Evolutionary conservation across 2,888 invertebrate species (phyloP), one percentile per base, ranked within the genome.

Genomic region (Callosobruchus maculatus): DNA sequence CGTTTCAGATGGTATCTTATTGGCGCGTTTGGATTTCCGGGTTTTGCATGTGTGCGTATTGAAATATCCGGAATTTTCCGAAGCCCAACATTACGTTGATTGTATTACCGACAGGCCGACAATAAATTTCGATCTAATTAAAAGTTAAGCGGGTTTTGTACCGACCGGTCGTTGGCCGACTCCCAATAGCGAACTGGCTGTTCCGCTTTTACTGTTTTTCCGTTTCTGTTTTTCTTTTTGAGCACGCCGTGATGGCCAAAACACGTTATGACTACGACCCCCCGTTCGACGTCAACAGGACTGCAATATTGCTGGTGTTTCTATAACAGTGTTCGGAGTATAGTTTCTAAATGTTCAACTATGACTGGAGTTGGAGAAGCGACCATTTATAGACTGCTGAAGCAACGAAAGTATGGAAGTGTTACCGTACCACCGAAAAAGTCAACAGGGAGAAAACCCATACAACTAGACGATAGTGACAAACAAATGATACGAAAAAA

Each of bases 121-220:
- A 71, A 77, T 76, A 75, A 78, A 78, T 78, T 74, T 71, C 73
- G 73, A 78, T 78, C 74, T 77, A 78, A 78, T 78, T 78, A 78
- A 78, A 78, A 78, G 76, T 77, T 78, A 76, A 77, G 73, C 74
- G 74, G 70, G 72, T 72, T 73, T 73, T 73, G 72, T 74, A 68
- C 75, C 73, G 20, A 68, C 67, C 67, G 70, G 31, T n/a, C 49
- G 49, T 49, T 49, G 13, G 49, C 7, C 49, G 49, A 49, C 49
- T 49, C 49, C 49, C 49, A 49, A 49, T 49, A 49, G 49, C 49
- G 1, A 49, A 49, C 49, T 26, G 7, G 26, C 26, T 26, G 7
- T 7, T 26, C 26, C 26, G 26, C 26, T 26, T 26, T 26, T 26
- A 26, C 3, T 26, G 26, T 26, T 26, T 26, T 26, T 49, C 49